Evolutionary conservation across 1,140 invertebrate genomes (phyloP), one percentile per base, ranked within the genome.

Genomic region (Aphaenogaster ashmeadi): DNA sequence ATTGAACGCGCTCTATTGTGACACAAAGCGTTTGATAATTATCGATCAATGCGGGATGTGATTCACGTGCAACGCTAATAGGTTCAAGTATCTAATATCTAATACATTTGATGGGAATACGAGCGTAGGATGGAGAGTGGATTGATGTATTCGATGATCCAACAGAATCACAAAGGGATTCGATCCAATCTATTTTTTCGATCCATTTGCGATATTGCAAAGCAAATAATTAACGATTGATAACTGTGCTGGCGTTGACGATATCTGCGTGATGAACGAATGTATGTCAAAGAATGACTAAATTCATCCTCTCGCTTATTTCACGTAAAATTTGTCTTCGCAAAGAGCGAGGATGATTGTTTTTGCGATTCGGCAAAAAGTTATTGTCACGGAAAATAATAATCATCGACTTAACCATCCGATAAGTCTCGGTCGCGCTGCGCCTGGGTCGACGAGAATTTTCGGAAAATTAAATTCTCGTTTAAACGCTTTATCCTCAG

Each of bases 401-500:
- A 64, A 79, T 62, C 41, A 18, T 36, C 75, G 56, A 47, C 18
- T 62, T 47, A 64, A 18, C 36, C 41, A 50, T 50, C 27, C 75
- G 58, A 79, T 79, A 79, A 79, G 41, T 66, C 27, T 47, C 41
- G 38, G 41, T 62, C 41, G 41, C n/a, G 4, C n/a, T 58, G n/a
- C 44, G 18, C 44, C 36, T 9, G 27, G 15, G 27, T 78, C 21
- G 54, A 58, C 38, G 56, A 50, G 58, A 66, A 62, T 44, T 79
- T 66, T 66, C 18, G 8, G 41, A 79, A 79, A 66, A 79, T 79
- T 50, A 47, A 79, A 79, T 79, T 79, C 58, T 50, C 27, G 11
- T 66, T 79, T 66, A 50, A 79, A 79, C 18, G 11, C 1, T 75
- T 75, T 47, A 38, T 66, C 41, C 77, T 44, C 41, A 11, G 18